Conservation (phyloP, 2,888 invertebrate species). For the Heteromyza rotundicornis region DNA sequence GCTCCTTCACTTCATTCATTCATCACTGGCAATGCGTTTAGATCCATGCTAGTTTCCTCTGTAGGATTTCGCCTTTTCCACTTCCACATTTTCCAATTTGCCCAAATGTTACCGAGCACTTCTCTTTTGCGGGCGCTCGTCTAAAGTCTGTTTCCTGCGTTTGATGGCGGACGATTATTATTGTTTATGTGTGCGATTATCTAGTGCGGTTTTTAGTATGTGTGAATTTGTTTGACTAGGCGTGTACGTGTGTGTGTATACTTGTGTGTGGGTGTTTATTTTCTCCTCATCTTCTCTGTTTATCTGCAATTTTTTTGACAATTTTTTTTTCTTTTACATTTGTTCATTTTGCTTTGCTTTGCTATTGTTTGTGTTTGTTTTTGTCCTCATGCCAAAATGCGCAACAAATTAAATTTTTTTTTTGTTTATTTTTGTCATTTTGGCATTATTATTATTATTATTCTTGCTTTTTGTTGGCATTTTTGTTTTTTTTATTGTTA, state of each 20-base stretch:
- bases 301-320: no score
- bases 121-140: neutral
- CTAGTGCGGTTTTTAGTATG: conserved; percentile 26
- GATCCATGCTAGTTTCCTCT: neutral
- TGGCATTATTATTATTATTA: neutral
- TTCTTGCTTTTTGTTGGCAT: neutral
- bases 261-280: neutral
- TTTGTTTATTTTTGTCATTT: conserved; percentile 9
- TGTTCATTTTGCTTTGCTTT: neutral
- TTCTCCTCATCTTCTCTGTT: neutral
- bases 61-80: neutral
- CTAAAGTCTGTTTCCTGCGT: conserved; percentile 14
- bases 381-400: conserved; percentile 32
- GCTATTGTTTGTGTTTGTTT: neutral
- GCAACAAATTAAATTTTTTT: conserved; percentile 36
- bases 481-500: neutral
- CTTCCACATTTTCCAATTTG: neutral
- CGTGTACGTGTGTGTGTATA: neutral
- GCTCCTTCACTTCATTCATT: neutral
- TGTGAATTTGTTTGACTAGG: conserved; percentile 16
- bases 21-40: neutral
- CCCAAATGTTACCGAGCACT: neutral
- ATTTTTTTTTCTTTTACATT: no score
- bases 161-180: conserved; percentile 39
- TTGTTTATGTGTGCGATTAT: conserved; percentile 45